phyloP scores from a whole-genome alignment of 2,797 vertebrate species.

The Epinephelus awoara region DNA sequence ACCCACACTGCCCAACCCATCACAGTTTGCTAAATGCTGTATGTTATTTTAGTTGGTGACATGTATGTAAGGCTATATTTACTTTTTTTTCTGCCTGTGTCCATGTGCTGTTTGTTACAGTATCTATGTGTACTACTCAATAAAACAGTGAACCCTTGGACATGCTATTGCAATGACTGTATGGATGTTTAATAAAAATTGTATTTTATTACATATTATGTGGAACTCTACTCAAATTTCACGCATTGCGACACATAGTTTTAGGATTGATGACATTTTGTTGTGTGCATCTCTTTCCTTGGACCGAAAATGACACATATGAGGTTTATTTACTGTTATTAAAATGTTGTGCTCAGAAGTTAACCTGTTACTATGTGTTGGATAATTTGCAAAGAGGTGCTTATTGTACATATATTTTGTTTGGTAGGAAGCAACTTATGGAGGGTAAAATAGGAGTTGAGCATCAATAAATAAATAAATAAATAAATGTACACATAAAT shows the following conservation, averaged over 20 bases:
- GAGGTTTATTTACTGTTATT: too few relatives aligned
- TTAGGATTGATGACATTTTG: not conserved
- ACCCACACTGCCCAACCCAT: constrained; percentile 6
- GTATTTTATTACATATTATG: constrained; percentile 58
- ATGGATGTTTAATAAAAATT: constrained; percentile 66
- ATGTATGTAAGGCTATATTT: constrained; percentile 57
- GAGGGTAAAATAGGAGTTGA: too few relatives aligned
- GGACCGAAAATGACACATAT: too few relatives aligned
- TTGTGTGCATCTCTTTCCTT: too few relatives aligned
- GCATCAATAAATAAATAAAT: too few relatives aligned
- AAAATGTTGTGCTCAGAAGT: too few relatives aligned
- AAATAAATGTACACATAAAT: too few relatives aligned
- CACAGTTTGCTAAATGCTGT: constrained; percentile 44
- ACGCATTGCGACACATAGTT: not conserved
- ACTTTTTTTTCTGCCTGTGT: constrained; percentile 48
- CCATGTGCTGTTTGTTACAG: constrained; percentile 51
- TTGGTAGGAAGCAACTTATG: too few relatives aligned
- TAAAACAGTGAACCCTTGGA: constrained; percentile 64
- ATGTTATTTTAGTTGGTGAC: constrained; percentile 55
- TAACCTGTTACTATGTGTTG: too few relatives aligned
- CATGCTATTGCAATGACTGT: constrained; percentile 33
- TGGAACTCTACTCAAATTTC: constrained; percentile 17
- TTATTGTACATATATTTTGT: too few relatives aligned
- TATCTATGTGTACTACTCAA: constrained; percentile 50
- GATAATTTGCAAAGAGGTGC: too few relatives aligned